Evolutionary conservation across 1,140 invertebrate species (phyloP).

Genomic region (Gryllus bimaculatus): DNA sequence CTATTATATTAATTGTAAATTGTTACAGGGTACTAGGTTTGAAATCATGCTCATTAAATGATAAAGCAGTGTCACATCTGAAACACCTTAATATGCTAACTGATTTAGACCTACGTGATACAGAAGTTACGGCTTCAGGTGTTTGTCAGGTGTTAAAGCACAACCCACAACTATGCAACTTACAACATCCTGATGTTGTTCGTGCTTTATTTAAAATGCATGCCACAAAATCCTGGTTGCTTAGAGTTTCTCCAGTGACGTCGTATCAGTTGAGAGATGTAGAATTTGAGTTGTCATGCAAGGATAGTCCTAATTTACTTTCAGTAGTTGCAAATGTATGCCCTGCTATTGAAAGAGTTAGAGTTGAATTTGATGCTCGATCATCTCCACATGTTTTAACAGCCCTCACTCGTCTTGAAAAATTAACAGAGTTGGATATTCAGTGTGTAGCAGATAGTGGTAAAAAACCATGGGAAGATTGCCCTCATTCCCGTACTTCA

Average conservation of each 20-base stretch:
- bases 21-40: constrained; percentile 19
- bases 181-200: constrained; percentile 22
- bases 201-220: constrained; percentile 22
- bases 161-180: constrained; percentile 21
- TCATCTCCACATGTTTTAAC: constrained; percentile 17
- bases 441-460: constrained; percentile 18
- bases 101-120: constrained; percentile 22
- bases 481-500: background rate
- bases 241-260: background rate
- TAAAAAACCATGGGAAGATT: constrained; percentile 15
- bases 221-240: constrained; percentile 12
- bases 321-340: constrained; percentile 17
- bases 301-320: constrained; percentile 16
- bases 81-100: constrained; percentile 19
- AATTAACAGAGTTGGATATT: constrained; percentile 20
- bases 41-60: constrained; percentile 23
- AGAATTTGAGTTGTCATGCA: constrained; percentile 16
- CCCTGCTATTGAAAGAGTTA: constrained; percentile 19
- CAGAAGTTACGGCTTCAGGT: constrained; percentile 21
- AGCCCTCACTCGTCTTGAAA: constrained; percentile 14
- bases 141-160: constrained; percentile 18
- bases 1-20: constrained; percentile 6
- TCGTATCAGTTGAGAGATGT: constrained; percentile 13
- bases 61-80: constrained; percentile 20
- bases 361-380: constrained; percentile 22